Conservation (phyloP, 2,888 invertebrate species). For the Parnassius apollo region DNA sequence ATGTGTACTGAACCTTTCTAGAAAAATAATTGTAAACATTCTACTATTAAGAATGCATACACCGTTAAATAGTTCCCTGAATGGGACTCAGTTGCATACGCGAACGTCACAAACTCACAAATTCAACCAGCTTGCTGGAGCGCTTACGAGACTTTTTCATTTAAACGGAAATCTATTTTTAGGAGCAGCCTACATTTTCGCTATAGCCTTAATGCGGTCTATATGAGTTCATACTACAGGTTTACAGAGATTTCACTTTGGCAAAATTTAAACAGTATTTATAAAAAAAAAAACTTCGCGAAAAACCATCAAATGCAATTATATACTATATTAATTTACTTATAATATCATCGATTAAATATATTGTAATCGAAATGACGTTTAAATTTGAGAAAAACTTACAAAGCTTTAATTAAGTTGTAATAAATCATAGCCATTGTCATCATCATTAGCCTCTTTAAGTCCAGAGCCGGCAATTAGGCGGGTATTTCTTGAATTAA, state of each 20-base stretch:
- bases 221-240: not conserved
- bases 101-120: slow-evolving; percentile 38
- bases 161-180: slow-evolving; percentile 58
- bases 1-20: no score
- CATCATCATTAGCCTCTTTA: no score
- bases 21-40: slow-evolving; percentile 12
- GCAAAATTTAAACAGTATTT: not conserved
- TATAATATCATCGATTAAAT: no score
- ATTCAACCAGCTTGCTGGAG: slow-evolving; percentile 35
- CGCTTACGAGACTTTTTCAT: slow-evolving; percentile 40
- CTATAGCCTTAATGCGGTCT: slow-evolving; percentile 22
- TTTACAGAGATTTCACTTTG: slow-evolving; percentile 1
- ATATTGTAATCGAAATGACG: no score
- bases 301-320: not conserved
- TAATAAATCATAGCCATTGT: no score
- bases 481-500: no score
- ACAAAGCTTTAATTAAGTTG: no score
- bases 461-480: no score
- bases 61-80: slow-evolving; percentile 38
- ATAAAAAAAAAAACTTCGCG: no score
- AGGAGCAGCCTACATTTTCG: slow-evolving; percentile 44
- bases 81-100: slow-evolving; percentile 43
- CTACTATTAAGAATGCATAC: slow-evolving; percentile 18
- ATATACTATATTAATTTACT: no score
- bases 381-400: no score